These are phyloP conservation scores for Lepidocolaptes lacrymiger DNA, from an alignment of 2,797 vertebrate genomes.

Conservation along the genomic window DNA sequence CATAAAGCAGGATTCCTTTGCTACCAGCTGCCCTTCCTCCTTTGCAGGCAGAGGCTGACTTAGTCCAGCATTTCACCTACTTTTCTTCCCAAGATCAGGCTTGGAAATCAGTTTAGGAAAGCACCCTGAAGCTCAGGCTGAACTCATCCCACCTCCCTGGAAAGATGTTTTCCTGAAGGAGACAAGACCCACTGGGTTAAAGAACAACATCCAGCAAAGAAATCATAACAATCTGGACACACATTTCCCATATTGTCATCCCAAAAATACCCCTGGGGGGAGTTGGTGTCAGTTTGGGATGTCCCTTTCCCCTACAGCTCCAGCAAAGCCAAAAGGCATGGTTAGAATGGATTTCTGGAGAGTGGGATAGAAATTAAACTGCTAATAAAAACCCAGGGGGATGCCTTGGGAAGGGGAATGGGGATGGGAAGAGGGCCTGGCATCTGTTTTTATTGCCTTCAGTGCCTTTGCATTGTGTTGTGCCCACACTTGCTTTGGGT, in stretches of 20 bases:
- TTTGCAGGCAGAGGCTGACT: background rate
- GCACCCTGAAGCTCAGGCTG: background rate
- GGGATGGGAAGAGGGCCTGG: background rate
- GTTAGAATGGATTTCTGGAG: background rate
- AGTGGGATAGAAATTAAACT: background rate
- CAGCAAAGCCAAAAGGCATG: background rate
- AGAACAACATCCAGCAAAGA: background rate
- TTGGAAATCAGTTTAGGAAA: background rate
- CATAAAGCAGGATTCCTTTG: background rate
- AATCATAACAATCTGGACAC: background rate
- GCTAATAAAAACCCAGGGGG: background rate
- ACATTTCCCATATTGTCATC: background rate
- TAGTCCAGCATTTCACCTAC: background rate
- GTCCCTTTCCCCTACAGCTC: background rate
- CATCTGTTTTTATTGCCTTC: background rate
- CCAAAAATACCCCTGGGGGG: background rate
- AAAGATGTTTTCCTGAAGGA: background rate
- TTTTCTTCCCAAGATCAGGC: background rate
- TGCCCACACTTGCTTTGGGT: background rate
- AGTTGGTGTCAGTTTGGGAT: background rate
- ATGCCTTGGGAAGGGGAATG: background rate
- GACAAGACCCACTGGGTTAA: background rate
- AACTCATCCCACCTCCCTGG: background rate
- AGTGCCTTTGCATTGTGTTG: background rate
- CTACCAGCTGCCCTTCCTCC: background rate